Percentiles rank a stretch among this genome's conserved stretches.
phyloP scores from a whole-genome alignment of 2,113 vertebrate genomes.

The Glaucidium brasilianum region DNA sequence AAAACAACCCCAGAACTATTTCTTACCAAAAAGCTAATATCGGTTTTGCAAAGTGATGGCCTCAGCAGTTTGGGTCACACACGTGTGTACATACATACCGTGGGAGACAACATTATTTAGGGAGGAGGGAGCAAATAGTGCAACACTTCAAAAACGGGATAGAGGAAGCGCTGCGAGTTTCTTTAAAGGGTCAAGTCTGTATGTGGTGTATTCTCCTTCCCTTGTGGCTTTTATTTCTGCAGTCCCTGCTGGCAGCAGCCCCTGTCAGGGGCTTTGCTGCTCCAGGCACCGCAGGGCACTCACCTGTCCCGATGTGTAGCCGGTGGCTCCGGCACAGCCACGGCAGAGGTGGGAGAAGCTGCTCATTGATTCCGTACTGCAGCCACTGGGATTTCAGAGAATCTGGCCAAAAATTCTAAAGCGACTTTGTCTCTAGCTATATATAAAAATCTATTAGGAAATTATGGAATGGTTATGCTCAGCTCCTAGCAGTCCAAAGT shows the following conservation, averaged over 20 bases:
- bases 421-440: neutral
- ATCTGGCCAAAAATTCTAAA: neutral
- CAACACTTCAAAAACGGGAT: neutral
- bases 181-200: neutral
- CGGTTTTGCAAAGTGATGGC: neutral
- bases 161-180: neutral
- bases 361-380: neutral
- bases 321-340: neutral
- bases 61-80: neutral
- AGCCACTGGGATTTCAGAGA: neutral
- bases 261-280: neutral
- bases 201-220: neutral
- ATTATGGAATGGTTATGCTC: rapidly evolving
- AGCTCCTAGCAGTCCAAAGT: neutral
- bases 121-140: neutral
- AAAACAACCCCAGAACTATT: neutral
- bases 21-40: neutral
- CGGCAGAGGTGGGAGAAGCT: neutral
- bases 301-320: rapidly evolving
- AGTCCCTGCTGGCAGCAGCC: neutral
- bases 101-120: rapidly evolving
- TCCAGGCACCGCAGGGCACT: neutral
- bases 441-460: neutral
- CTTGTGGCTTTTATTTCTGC: neutral
- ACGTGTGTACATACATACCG: rapidly evolving